Evolutionary conservation across 2,888 invertebrate genomes (phyloP), one percentile per base, ranked within the genome.

Genomic region (Nowickia ferox): DNA sequence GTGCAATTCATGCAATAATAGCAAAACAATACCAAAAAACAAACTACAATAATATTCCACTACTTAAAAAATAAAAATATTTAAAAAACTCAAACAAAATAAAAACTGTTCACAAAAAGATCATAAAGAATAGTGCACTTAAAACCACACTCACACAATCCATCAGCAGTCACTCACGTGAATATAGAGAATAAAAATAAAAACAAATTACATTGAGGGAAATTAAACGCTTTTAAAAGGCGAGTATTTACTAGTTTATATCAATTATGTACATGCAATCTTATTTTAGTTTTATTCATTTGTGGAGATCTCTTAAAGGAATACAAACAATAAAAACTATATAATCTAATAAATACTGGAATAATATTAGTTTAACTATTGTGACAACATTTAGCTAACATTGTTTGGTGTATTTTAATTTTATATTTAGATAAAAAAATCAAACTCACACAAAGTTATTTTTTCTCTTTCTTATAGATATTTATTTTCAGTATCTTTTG

Each of bases 51-150:
- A 71, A 51, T 19, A 17, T 38, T 63, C 15, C 51, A 65, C 17
- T 46, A 79, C 8, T 42, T 55, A 55, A 46, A 65, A 63, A 71
- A 55, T 42, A 81, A 66, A 72, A 74, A 57, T 57, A 51, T 40
- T 44, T 55, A 6, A 71, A 78, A 69, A 65, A 40, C 9, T 10
- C 51, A n/a, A 53, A 66, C 9, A 61, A 11, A 46, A 19, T 44
- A 57, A 66, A 76, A 19, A 15, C 11, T 57, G 19, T 46, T 46
- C 40, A 30, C 3, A 46, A 46, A 57, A 30, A 57, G 44, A 63
- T 2, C 2, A 53, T 6, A n/a, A 44, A 53, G 30, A 3, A 30
- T 2, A 30, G 22, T 22, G 22, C 53, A 44, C 22, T 63, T 30
- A 46, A 44, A 46, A 38, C 17, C 13, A 38, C 13, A 51, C 22